phyloP scores from a whole-genome alignment of 2,797 vertebrate species.

The Alfaro cultratus region DNA sequence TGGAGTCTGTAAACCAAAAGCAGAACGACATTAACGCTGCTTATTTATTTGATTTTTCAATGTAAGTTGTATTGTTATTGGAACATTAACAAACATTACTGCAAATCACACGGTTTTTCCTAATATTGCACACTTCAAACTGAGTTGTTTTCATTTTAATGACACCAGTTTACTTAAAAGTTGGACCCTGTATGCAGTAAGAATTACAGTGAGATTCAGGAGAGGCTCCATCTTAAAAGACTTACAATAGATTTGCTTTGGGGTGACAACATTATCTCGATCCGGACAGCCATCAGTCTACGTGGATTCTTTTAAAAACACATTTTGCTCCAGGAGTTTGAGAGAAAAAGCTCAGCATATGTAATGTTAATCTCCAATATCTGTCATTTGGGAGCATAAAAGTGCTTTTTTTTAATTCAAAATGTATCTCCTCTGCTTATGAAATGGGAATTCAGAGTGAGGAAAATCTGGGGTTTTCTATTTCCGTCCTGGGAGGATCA shows the following conservation, averaged over 20 bases:
- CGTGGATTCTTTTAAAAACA: background rate
- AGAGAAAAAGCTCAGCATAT: background rate
- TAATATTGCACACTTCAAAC: background rate
- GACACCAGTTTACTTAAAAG: background rate
- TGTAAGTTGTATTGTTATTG: background rate
- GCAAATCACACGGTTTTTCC: background rate
- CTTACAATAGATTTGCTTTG: background rate
- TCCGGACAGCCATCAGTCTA: background rate
- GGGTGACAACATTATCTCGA: background rate
- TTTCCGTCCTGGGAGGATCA: background rate
- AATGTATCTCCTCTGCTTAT: background rate
- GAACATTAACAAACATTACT: background rate
- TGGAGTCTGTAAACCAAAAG: no score
- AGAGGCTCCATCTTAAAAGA: background rate
- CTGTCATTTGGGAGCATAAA: background rate
- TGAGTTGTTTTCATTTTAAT: background rate
- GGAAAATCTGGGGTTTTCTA: background rate
- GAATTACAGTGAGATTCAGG: background rate
- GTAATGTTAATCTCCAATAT: background rate
- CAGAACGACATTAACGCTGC: no score
- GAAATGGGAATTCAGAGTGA: background rate
- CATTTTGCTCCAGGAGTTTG: background rate
- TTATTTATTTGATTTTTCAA: background rate
- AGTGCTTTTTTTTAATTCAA: background rate
- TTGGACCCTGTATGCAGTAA: background rate